Evolutionary conservation across 2,888 invertebrate genomes (phyloP).

Genomic region (Brassicogethes aeneus): DNA sequence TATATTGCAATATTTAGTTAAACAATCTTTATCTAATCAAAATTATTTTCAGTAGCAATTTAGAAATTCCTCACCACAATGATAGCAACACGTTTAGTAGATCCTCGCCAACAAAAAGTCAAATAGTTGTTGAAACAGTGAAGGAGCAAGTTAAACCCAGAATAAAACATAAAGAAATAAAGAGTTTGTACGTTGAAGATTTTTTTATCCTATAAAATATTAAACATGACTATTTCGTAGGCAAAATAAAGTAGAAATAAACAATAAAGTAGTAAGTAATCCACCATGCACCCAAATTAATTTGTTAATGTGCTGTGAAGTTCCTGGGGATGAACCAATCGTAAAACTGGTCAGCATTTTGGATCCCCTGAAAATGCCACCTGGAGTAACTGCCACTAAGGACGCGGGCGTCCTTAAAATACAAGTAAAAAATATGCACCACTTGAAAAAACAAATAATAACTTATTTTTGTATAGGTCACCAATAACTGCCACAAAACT

Average conservation of each 20-base stretch:
- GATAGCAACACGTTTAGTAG: conserved; percentile 52
- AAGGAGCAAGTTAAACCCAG: conserved; percentile 34
- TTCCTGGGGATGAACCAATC: conserved; percentile 39
- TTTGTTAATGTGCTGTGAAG: conserved; percentile 38
- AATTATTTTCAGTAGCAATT: conserved; percentile 43
- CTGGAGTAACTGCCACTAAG: conserved; percentile 32
- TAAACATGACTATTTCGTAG: too few species aligned
- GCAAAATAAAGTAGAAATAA: conserved; percentile 11
- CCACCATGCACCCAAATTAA: conserved; percentile 38
- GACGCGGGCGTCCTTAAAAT: conserved; percentile 31
- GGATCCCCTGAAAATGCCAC: conserved; percentile 35
- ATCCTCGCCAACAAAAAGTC: conserved; percentile 68
- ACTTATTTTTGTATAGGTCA: conserved; percentile 26
- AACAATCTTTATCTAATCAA: too few species aligned
- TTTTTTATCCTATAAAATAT: too few species aligned
- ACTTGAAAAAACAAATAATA: background rate
- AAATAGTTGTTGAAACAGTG: conserved; percentile 69
- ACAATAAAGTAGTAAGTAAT: conserved; percentile 18
- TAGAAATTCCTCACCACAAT: conserved; percentile 37
- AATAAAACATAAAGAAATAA: background rate
- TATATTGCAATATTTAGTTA: too few species aligned
- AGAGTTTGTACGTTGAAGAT: background rate
- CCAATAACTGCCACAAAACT: conserved; percentile 42
- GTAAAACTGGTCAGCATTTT: conserved; percentile 37
- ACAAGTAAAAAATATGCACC: conserved; percentile 25